Evolutionary conservation across 1,140 invertebrate species (phyloP).

Genomic region (Drepana arcuata): DNA sequence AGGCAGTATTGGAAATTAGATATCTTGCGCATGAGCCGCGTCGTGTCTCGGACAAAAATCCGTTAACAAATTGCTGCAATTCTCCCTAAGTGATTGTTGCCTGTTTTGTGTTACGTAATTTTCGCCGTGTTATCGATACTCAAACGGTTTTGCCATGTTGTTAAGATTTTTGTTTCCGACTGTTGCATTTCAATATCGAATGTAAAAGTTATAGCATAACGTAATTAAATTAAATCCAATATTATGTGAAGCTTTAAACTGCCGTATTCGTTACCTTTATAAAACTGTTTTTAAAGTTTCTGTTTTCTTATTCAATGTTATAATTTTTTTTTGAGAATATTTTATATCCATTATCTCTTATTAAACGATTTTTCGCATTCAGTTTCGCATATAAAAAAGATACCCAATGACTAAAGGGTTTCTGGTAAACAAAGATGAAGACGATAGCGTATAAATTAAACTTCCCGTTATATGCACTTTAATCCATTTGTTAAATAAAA

Average conservation of each 20-base stretch:
- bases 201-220: neutral
- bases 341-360: too few relatives aligned
- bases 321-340: too few relatives aligned
- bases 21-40: conserved; percentile 67
- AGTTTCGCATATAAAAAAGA: too few relatives aligned
- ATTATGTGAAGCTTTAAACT: too few relatives aligned
- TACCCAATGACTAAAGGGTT: too few relatives aligned
- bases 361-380: too few relatives aligned
- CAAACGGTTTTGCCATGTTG: conserved; percentile 26
- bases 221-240: too few relatives aligned
- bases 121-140: conserved; percentile 51
- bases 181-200: neutral
- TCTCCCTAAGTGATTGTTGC: conserved; percentile 68
- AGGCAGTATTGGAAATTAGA: conserved; percentile 62
- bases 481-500: conserved; percentile 36
- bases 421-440: neutral
- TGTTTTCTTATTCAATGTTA: too few relatives aligned
- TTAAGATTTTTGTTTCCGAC: conserved; percentile 4
- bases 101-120: conserved; percentile 61
- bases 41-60: conserved; percentile 70
- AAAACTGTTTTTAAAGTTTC: too few relatives aligned
- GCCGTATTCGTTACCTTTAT: too few relatives aligned
- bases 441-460: neutral
- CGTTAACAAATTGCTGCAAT: conserved; percentile 72
- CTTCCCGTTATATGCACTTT: neutral